Conservation (phyloP, 2,797 vertebrate species). For the Hypotaenidia philippensis region DNA sequence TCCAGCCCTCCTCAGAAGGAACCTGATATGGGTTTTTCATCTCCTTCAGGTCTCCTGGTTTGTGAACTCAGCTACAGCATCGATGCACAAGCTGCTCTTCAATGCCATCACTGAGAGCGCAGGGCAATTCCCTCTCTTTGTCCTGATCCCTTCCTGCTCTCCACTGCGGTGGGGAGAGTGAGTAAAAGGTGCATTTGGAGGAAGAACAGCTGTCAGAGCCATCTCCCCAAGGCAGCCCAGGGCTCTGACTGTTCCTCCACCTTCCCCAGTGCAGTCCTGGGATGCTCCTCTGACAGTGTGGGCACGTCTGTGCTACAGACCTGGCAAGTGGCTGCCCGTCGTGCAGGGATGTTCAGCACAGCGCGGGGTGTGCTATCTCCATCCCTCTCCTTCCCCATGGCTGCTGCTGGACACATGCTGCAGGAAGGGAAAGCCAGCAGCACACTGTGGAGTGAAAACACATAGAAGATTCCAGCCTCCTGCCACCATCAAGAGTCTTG, state of each 20-base stretch:
- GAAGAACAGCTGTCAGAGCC: background rate
- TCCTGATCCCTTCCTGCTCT: background rate
- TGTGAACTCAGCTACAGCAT: background rate
- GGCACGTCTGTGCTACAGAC: background rate
- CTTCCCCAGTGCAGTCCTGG: background rate
- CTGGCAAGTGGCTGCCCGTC: background rate
- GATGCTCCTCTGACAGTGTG: background rate
- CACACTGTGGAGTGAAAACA: background rate
- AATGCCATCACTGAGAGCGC: background rate
- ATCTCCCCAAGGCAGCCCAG: accelerated
- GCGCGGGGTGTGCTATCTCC: too few species aligned
- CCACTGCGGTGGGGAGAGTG: background rate
- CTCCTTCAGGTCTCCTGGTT: background rate
- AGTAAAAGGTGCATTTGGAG: background rate
- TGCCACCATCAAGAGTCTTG: background rate
- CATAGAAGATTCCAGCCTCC: background rate
- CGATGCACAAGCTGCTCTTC: accelerated
- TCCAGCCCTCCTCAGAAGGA: background rate
- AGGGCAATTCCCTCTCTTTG: background rate
- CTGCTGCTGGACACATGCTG: accelerated
- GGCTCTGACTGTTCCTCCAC: background rate
- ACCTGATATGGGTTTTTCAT: background rate
- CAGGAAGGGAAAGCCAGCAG: background rate
- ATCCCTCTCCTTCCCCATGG: background rate
- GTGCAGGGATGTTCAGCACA: background rate